These are phyloP conservation scores for Pandemis heparana DNA, from an alignment of 2,888 invertebrate species.

Conservation along the genomic window DNA sequence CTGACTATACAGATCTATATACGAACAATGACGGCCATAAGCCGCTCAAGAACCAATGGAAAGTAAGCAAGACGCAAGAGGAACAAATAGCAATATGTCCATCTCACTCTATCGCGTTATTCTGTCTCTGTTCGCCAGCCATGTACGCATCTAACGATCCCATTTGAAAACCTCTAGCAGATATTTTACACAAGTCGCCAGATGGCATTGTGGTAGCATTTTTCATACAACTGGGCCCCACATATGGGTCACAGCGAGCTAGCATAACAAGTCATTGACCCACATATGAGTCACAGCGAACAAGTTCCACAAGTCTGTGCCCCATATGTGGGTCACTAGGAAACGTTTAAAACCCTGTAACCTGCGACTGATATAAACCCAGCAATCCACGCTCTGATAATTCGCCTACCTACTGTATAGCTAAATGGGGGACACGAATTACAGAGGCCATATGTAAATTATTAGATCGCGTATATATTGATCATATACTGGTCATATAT, in stretches of 20 bases:
- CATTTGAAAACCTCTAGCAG: constrained; percentile 57
- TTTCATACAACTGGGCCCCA: background rate
- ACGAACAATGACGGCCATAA: background rate
- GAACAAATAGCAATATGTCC: background rate
- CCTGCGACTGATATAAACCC: too few species aligned
- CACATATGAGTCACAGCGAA: too few species aligned
- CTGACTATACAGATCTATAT: background rate
- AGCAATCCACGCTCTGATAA: too few species aligned
- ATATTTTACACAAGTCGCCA: constrained; percentile 31
- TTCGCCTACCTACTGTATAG: too few species aligned
- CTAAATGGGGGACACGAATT: too few species aligned
- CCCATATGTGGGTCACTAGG: too few species aligned
- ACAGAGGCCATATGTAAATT: too few species aligned
- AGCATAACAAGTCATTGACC: too few species aligned
- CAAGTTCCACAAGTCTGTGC: too few species aligned
- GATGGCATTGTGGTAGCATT: background rate
- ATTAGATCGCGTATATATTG: too few species aligned
- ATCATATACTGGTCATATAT: background rate
- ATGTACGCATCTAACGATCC: constrained; percentile 26
- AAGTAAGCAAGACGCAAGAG: background rate
- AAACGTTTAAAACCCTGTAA: too few species aligned
- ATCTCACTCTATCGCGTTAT: background rate
- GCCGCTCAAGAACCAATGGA: background rate
- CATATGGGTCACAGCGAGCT: too few species aligned
- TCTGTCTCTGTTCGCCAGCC: background rate